A percentile compares a stretch with the other conserved stretches of the same genome.
phyloP scores from a whole-genome alignment of 2,888 invertebrate species.

The Tipula helvola region DNA sequence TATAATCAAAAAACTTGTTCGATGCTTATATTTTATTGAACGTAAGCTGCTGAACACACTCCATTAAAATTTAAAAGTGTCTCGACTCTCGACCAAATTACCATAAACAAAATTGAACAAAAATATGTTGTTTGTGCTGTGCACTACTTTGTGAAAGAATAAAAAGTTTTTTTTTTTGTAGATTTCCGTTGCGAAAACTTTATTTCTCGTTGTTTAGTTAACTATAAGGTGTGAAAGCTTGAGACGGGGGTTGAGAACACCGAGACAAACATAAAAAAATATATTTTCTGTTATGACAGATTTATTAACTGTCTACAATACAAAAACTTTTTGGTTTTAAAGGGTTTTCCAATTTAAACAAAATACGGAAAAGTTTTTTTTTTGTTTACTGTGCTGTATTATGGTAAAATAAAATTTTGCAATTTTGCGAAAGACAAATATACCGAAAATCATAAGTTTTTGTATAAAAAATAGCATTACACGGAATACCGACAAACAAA shows the following conservation, averaged over 20 bases:
- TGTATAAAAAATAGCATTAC: background rate
- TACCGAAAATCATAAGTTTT: background rate
- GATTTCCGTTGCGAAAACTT: background rate
- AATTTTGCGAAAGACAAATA: background rate
- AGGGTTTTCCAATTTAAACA: background rate
- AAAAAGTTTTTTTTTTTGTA: background rate
- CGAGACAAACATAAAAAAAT: background rate
- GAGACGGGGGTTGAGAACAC: background rate
- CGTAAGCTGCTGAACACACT: background rate
- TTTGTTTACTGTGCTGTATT: background rate
- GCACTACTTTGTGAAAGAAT: background rate
- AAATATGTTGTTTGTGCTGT: background rate
- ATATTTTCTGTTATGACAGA: background rate
- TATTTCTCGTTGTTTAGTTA: background rate
- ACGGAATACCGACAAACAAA: background rate
- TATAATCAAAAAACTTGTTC: background rate
- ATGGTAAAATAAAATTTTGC: background rate
- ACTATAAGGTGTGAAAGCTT: background rate
- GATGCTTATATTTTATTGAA: background rate
- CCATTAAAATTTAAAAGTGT: background rate
- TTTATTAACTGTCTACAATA: background rate
- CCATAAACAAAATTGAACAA: background rate
- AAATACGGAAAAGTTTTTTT: background rate
- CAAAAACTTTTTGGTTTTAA: background rate
- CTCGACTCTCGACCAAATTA: background rate